Percentiles rank a stretch among this genome's conserved stretches.
These are phyloP conservation scores for Podarcis cretensis DNA, from an alignment of 2,113 vertebrate genomes.

Conservation along the genomic window DNA sequence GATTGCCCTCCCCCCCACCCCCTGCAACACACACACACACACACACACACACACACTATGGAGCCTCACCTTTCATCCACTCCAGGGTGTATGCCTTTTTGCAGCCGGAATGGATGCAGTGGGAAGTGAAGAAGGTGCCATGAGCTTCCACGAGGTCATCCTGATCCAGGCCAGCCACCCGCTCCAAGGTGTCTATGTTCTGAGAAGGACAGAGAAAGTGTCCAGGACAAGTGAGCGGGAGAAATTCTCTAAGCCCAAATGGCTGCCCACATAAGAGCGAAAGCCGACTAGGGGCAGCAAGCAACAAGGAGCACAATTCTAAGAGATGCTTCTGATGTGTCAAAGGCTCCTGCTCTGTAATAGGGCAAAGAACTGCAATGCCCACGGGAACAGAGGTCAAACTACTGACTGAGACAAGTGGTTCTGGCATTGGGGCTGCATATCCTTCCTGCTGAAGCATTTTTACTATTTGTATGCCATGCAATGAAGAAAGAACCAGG, in stretches of 20 bases:
- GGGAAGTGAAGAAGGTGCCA: conserved; percentile 89
- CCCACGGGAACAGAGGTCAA: not conserved
- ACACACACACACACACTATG: not conserved
- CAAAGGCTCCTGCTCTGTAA: not conserved
- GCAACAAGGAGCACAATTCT: not conserved
- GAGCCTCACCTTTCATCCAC: conserved; percentile 91
- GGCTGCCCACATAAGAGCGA: not conserved
- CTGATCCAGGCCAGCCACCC: conserved; percentile 84
- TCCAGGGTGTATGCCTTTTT: conserved; percentile 79
- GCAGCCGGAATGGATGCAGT: conserved; percentile 84
- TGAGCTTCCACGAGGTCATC: conserved; percentile 91
- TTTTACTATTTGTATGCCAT: not conserved
- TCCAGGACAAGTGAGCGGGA: too few relatives aligned
- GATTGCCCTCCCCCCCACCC: not conserved
- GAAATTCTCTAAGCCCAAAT: not conserved
- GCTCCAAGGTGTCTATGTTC: conserved; percentile 93
- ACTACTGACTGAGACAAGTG: not conserved
- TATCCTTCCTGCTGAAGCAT: not conserved
- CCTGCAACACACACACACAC: not conserved
- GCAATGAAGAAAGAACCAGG: not conserved
- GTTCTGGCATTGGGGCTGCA: not conserved
- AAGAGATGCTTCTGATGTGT: not conserved
- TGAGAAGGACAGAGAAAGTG: conserved; percentile 39
- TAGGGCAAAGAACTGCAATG: not conserved
- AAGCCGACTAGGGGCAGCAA: not conserved